These are phyloP conservation scores for Sebastes miniatus DNA, from an alignment of 2,797 vertebrate genomes.

Conservation along the genomic window DNA sequence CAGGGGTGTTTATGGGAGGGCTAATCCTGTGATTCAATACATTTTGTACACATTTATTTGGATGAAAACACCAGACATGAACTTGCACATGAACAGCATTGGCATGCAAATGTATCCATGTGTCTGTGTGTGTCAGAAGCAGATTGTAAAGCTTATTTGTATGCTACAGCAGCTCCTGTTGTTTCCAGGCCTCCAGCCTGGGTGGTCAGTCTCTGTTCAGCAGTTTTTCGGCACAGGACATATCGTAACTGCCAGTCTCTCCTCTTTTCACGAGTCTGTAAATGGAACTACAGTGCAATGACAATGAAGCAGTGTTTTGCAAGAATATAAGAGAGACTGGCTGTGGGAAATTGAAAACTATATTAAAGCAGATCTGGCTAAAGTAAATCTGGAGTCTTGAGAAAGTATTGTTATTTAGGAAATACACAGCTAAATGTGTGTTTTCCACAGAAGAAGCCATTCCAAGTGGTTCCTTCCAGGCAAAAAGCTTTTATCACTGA, in stretches of 20 bases:
- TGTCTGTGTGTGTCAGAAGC: background rate
- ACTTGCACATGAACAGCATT: background rate
- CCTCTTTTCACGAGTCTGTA: slow-evolving; percentile 19
- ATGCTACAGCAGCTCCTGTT: slow-evolving; percentile 39
- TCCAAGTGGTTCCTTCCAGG: background rate
- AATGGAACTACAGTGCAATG: slow-evolving; percentile 22
- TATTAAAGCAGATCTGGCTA: background rate
- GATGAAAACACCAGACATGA: slow-evolving; percentile 1
- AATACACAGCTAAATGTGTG: background rate
- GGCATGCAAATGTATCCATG: background rate
- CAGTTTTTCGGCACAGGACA: slow-evolving; percentile 30
- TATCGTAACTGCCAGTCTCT: slow-evolving; percentile 14
- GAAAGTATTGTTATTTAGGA: background rate
- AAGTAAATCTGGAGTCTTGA: background rate
- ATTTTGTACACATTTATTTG: background rate
- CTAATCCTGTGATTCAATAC: background rate
- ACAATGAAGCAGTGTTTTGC: slow-evolving; percentile 32
- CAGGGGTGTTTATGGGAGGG: background rate
- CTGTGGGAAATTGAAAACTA: background rate
- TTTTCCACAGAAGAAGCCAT: background rate
- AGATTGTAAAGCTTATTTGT: slow-evolving; percentile 40
- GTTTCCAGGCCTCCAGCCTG: slow-evolving; percentile 41
- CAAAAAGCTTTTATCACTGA: slow-evolving; percentile 20
- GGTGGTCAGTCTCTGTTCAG: slow-evolving; percentile 46
- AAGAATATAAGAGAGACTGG: background rate